Evolutionary conservation across 1,140 invertebrate genomes (phyloP), one percentile per base, ranked within the genome.

Genomic region (Nephotettix cincticeps): DNA sequence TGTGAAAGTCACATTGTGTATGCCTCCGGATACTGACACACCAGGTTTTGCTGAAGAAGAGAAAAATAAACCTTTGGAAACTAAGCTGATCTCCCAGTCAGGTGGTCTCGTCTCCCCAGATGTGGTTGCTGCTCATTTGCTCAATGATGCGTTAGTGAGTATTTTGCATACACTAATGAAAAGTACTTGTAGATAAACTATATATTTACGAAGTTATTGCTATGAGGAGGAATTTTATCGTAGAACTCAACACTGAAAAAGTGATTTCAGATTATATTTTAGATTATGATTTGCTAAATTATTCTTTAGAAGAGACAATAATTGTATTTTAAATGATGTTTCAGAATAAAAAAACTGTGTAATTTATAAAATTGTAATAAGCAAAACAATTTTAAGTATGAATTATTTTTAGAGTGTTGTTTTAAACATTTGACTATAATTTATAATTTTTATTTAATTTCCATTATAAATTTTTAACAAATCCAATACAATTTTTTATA

Each of bases 21-120:
- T 94, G 76, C 98, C 98, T 25, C 94, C 98, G 6, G 98, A 99
- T 78, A 99, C 98, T 0, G 94, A 99, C 78, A 99, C 98, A 1
- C 97, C 97, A 40, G 97, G 98, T 23, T 98, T 95, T 82, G 88
- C 87, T 64, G 85, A 88, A 74, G 97, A 99, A 83, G 88, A 95
- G 78, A 83, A 90, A 76, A 86, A 87, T 0, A 96, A 98, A 84
- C 95, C 94, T 1, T 83, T 87, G 58, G 96, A 96, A 85, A 98
- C 96, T 0, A 90, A 90, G 80, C 81, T 96, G 0, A 97, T 99
- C 75, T 95, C 91, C 1, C 87, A 92, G 71, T 81, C 89, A 51
- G 90, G 87, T 25, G 93, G 93, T 1, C 80, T 99, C 0, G 86
- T 90, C 36, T 80, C 88, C 29, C 88, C 98, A 0, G 87, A 95